A percentile compares a stretch with the other conserved stretches of the same genome.
Conservation (phyloP, 2,888 invertebrate genomes). For the Gryllus longicercus region DNA sequence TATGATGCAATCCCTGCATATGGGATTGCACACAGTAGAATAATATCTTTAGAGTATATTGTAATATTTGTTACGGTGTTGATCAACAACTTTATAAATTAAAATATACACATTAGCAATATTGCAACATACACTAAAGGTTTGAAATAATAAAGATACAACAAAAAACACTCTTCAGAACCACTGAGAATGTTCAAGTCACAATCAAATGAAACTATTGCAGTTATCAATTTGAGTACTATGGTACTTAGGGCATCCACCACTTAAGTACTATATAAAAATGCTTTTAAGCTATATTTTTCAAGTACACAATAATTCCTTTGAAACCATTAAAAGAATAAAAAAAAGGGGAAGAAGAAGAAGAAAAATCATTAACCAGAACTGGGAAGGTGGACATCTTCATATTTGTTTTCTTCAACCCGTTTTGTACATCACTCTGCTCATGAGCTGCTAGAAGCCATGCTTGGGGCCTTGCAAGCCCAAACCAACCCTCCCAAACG, state of each 20-base stretch:
- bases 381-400: background rate
- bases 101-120: conserved; percentile 17
- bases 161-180: background rate
- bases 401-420: background rate
- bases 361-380: background rate
- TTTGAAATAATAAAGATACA: background rate
- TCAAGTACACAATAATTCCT: background rate
- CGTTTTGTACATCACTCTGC: background rate
- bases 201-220: background rate
- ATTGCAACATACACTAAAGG: conserved; percentile 17
- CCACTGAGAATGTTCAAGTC: background rate
- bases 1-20: background rate
- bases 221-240: conserved; percentile 10
- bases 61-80: conserved; percentile 10
- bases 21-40: background rate
- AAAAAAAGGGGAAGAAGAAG: no score
- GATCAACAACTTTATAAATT: conserved; percentile 10
- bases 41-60: conserved; percentile 17
- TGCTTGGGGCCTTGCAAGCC: no score
- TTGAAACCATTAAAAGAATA: background rate
- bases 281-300: conserved; percentile 9
- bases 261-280: conserved; percentile 2
- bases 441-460: background rate
- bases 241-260: conserved; percentile 5
- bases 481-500: no score